Evolutionary conservation across 2,888 invertebrate species (phyloP).

Genomic region (Folsomia candida): DNA sequence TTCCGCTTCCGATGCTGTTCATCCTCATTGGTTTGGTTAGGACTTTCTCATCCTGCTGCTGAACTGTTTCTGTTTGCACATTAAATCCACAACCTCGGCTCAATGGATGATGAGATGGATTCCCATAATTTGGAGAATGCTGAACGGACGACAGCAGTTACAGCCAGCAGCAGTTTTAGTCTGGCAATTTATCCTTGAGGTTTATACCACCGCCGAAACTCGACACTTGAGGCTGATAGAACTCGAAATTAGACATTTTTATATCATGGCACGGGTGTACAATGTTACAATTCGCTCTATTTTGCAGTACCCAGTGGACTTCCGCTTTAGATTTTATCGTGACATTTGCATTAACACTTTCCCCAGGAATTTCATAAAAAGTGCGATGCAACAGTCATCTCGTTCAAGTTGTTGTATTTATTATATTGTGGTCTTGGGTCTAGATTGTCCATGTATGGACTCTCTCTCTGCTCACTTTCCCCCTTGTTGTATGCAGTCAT

Average conservation of each 20-base stretch:
- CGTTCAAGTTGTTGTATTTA: background rate
- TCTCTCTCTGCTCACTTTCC: background rate
- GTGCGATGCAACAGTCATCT: background rate
- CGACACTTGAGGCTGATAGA: background rate
- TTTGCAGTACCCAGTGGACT: slow-evolving; percentile 2
- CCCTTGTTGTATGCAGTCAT: background rate
- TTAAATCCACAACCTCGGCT: background rate
- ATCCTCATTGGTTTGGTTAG: slow-evolving; percentile 12
- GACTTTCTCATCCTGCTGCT: background rate
- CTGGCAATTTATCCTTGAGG: too few relatives aligned
- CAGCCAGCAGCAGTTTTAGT: too few relatives aligned
- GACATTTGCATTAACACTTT: slow-evolving; percentile 15
- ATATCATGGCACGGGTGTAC: background rate
- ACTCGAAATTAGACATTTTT: background rate
- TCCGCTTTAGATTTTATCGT: slow-evolving; percentile 6
- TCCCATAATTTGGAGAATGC: too few relatives aligned
- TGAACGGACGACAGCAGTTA: too few relatives aligned
- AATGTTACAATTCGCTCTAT: background rate
- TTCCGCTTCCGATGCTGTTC: slow-evolving; percentile 17
- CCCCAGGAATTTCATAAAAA: background rate
- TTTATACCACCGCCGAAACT: background rate
- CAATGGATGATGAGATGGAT: background rate
- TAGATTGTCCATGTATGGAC: background rate
- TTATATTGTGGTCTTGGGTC: slow-evolving; percentile 2
- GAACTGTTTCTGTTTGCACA: slow-evolving; percentile 2